Evolutionary conservation across 2,797 vertebrate genomes (phyloP).

Genomic region (Sebastolobus alascanus): DNA sequence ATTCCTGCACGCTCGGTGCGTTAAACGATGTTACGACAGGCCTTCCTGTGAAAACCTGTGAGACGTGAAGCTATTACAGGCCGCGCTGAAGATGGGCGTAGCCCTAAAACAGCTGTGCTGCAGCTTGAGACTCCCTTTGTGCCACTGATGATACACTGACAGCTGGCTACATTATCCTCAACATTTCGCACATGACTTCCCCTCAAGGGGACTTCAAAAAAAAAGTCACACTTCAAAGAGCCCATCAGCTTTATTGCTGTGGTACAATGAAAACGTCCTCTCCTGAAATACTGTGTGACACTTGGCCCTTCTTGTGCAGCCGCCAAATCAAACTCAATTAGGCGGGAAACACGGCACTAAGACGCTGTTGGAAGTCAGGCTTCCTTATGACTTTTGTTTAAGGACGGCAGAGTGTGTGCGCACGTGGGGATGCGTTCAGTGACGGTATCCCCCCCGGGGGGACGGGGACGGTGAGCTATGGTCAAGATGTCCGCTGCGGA

Average conservation of each 20-base stretch:
- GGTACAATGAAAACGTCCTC: conserved; percentile 74
- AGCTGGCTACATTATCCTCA: conserved; percentile 79
- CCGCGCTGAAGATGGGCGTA: conserved; percentile 51
- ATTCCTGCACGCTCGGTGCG: conserved; percentile 18
- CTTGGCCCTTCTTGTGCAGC: conserved; percentile 60
- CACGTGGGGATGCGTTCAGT: conserved; percentile 22
- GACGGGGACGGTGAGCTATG: conserved; percentile 27
- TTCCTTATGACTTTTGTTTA: conserved; percentile 64
- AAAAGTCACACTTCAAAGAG: conserved; percentile 76
- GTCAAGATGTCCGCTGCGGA: conserved; percentile 36
- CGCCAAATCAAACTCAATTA: conserved; percentile 80
- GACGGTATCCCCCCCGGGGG: conserved; percentile 26
- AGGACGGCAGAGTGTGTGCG: conserved; percentile 40
- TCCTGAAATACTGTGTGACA: conserved; percentile 74
- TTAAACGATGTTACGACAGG: conserved; percentile 25
- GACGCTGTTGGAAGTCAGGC: conserved; percentile 61
- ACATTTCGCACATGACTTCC: conserved; percentile 78
- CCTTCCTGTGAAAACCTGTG: conserved; percentile 44
- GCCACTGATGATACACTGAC: conserved; percentile 67
- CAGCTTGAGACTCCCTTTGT: conserved; percentile 67
- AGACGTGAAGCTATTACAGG: conserved; percentile 59
- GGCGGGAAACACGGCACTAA: conserved; percentile 59
- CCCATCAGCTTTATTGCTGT: conserved; percentile 69
- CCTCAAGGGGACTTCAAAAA: conserved; percentile 73
- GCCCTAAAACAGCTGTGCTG: conserved; percentile 69